Evolutionary conservation across 2,888 invertebrate species (phyloP).

Genomic region (Sarcophaga subvicina): DNA sequence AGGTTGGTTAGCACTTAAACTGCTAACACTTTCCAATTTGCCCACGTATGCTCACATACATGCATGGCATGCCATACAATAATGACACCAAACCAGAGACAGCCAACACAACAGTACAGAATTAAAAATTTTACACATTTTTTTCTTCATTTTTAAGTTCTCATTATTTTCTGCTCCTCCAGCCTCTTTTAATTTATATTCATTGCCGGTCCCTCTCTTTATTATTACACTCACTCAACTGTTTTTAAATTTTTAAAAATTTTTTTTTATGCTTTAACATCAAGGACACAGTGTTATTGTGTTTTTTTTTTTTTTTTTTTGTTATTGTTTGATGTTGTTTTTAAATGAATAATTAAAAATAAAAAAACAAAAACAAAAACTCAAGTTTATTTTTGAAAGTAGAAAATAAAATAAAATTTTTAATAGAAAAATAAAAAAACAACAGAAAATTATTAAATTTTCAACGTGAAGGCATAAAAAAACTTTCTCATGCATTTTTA

Average conservation of each 20-base stretch:
- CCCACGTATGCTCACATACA: slow-evolving; percentile 9
- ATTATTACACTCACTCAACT: background rate
- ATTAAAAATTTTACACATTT: background rate
- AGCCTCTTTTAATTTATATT: slow-evolving; percentile 11
- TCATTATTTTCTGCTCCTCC: slow-evolving; percentile 35
- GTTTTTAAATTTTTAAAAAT: background rate
- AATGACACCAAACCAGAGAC: background rate
- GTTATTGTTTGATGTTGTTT: slow-evolving; percentile 38
- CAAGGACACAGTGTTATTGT: slow-evolving; percentile 47
- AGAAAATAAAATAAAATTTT: background rate
- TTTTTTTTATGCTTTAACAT: slow-evolving; percentile 30
- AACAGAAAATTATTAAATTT: background rate
- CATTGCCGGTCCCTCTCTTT: background rate
- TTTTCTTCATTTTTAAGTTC: slow-evolving; percentile 14
- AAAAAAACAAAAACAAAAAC: slow-evolving; percentile 39
- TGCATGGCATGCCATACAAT: no score
- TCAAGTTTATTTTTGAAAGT: slow-evolving; percentile 22
- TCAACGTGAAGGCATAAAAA: background rate
- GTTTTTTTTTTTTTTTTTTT: background rate
- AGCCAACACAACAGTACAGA: background rate
- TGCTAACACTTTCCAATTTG: background rate
- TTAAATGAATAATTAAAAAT: slow-evolving; percentile 54
- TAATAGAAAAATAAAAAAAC: background rate
- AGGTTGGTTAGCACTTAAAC: no score
- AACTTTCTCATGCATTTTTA: slow-evolving; percentile 14